Evolutionary conservation across 2,797 vertebrate species (phyloP).

Genomic region (Paratrypauchen microcephalus): DNA sequence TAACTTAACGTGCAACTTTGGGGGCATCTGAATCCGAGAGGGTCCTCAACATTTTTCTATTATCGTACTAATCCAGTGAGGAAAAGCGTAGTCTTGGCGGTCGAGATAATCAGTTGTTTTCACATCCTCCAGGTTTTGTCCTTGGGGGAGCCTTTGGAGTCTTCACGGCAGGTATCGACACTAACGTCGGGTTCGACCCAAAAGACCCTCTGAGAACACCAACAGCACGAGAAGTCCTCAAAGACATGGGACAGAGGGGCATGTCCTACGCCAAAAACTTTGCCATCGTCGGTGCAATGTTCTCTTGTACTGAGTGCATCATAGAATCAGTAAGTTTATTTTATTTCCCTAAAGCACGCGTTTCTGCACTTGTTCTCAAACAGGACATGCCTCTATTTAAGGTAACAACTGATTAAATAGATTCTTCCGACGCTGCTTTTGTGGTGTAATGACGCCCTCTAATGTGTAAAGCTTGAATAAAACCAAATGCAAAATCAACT

Average conservation of each 20-base stretch:
- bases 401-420: neutral
- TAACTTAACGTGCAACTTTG: neutral
- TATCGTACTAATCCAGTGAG: neutral
- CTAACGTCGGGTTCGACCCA: conserved; percentile 94
- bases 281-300: conserved; percentile 96
- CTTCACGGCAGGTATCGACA: conserved; percentile 97
- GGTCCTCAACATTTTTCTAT: neutral
- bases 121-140: conserved; percentile 84
- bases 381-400: neutral
- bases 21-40: neutral
- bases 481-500: neutral
- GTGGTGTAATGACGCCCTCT: conserved; percentile 1
- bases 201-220: conserved; percentile 93
- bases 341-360: neutral
- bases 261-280: conserved; percentile 99
- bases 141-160: conserved; percentile 95
- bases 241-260: conserved; percentile 97
- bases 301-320: conserved; percentile 95
- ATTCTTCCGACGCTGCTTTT: neutral
- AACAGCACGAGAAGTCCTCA: conserved; percentile 91
- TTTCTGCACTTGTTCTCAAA: neutral
- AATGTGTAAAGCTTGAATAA: neutral
- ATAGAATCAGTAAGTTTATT: conserved; percentile 91
- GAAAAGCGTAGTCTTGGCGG: neutral
- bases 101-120: neutral